Base-by-base conservation (phyloP, 1,140 invertebrate genomes). In the Hylyphantes graminicola region DNA sequence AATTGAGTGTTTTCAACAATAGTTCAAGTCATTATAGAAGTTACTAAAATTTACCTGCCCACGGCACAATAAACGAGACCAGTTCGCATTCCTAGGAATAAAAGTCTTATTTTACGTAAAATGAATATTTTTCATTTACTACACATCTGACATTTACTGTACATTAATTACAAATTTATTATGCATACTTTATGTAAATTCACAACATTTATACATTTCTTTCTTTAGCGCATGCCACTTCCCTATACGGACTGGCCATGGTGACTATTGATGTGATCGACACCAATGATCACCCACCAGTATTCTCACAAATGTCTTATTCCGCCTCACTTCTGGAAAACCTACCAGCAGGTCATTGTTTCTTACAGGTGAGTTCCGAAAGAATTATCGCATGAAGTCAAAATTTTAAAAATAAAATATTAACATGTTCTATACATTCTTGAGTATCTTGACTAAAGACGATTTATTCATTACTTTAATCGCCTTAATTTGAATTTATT, bases 221-320 rank as follows among this genome's bases (percentile, higher is more conserved):
- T 63, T 19, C 48, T 67, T 74, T 61, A 87, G 87, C 87, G 19
- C 87, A 88, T 77, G 21, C 79, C 7, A 86, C 84, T 11, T 87
- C 88, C 17, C 57, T 89, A 4, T 85, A 77, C 63, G 87, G 87
- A 13, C 68, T 89, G n/a, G 85, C 88, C n/a, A 87, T 89, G 85
- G 88, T 88, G 0, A 85, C 81, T 4, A 87, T 89, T 53, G 87
- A 88, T 59, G 87, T 89, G 10, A 77, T 86, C 15, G 88, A 89
- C 74, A 86, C 82, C 12, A 89, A 89, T 54, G 87, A 89, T 86
- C 88, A 89, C 81, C 87, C 88, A 57, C 88, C 88, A 12, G 80
- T 85, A 7, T 89, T 89, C 63, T 67, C 75, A 6, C 87, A 89
- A 85, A 70, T 85, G 21, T 85, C 86, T 0, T 89, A 89, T 77